These are phyloP conservation scores for Labia minor DNA, from an alignment of 2,888 invertebrate genomes.

Conservation along the genomic window DNA sequence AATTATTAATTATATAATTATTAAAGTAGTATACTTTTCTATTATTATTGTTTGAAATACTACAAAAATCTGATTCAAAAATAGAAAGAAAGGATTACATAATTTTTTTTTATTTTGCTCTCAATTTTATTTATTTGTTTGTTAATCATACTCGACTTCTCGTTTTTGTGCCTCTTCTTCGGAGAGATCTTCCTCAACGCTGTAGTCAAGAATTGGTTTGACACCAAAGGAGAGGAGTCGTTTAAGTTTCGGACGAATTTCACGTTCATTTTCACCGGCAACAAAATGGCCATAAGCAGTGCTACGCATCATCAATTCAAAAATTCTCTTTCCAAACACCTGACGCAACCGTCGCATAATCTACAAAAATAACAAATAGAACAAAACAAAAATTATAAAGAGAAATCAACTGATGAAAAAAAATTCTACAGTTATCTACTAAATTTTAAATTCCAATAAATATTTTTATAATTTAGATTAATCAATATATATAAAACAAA, in stretches of 20 bases:
- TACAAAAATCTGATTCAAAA: no score
- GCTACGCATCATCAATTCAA: slow-evolving; percentile 74
- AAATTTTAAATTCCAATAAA: background rate
- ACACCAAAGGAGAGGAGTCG: slow-evolving; percentile 89
- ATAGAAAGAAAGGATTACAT: no score
- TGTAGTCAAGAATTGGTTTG: slow-evolving; percentile 97
- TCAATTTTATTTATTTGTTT: no score
- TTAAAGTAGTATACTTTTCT: no score
- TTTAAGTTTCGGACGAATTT: slow-evolving; percentile 74
- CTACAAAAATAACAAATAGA: no score
- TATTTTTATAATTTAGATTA: no score
- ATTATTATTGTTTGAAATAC: no score
- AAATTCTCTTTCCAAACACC: slow-evolving; percentile 69
- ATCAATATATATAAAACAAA: no score
- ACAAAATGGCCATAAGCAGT: slow-evolving; percentile 99
- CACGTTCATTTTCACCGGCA: slow-evolving; percentile 85
- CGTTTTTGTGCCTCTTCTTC: slow-evolving; percentile 89
- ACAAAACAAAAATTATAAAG: no score
- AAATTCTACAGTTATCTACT: background rate
- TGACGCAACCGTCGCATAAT: slow-evolving; percentile 69
- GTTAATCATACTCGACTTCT: slow-evolving; percentile 84
- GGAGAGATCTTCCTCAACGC: slow-evolving; percentile 90
- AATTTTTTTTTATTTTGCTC: no score
- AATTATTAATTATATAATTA: no score
- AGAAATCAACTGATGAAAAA: no score